A percentile compares a stretch with the other conserved stretches of the same genome.
These are phyloP conservation scores for Chesias legatella DNA, from an alignment of 2,888 invertebrate species.

Conservation along the genomic window DNA sequence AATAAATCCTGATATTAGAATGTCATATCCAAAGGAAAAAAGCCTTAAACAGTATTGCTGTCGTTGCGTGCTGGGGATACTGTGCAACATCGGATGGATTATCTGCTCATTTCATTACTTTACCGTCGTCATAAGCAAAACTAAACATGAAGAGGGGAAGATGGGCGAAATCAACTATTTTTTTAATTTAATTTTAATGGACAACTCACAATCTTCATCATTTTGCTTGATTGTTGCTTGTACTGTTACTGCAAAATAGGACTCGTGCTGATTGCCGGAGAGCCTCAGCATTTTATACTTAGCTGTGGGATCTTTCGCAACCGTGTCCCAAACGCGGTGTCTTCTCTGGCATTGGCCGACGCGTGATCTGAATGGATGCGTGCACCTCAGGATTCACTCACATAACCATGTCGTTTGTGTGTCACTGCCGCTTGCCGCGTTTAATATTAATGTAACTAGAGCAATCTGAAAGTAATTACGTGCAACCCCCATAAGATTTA, in stretches of 20 bases:
- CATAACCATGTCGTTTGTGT: slow-evolving; percentile 31
- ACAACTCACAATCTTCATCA: slow-evolving; percentile 70
- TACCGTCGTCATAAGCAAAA: too few species aligned
- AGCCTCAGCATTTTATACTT: slow-evolving; percentile 57
- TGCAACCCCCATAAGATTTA: too few species aligned
- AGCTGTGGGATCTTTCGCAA: slow-evolving; percentile 47
- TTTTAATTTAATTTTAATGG: too few species aligned
- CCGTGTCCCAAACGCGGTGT: slow-evolving; percentile 35
- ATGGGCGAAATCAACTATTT: too few species aligned
- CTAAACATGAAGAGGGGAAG: too few species aligned
- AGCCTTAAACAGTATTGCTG: too few species aligned
- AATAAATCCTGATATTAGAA: slow-evolving; percentile 1
- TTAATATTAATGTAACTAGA: slow-evolving; percentile 9
- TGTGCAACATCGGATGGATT: too few species aligned
- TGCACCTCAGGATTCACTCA: slow-evolving; percentile 40
- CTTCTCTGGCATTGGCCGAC: slow-evolving; percentile 65
- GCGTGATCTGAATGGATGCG: slow-evolving; percentile 61
- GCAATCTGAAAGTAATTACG: background rate
- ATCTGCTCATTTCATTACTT: too few species aligned
- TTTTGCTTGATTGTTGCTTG: slow-evolving; percentile 51
- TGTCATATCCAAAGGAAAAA: too few species aligned
- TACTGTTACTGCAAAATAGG: slow-evolving; percentile 47
- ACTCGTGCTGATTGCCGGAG: slow-evolving; percentile 44
- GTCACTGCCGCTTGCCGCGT: slow-evolving; percentile 19
- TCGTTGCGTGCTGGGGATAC: too few species aligned